Conservation (phyloP, 1,140 invertebrate species). For the Aleiodes sp. region DNA sequence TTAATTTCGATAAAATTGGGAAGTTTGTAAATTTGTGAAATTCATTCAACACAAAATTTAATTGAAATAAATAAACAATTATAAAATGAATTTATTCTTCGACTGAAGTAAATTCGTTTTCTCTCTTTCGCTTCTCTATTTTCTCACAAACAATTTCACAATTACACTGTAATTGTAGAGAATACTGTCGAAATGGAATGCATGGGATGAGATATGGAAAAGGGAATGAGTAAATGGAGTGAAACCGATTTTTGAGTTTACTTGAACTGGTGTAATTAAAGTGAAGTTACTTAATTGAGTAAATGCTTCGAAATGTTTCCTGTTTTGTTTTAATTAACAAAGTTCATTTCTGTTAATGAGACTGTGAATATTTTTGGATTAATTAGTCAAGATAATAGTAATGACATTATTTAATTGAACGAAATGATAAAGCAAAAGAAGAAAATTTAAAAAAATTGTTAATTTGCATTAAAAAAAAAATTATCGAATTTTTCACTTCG, state of each 20-base stretch:
- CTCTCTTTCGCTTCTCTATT: too few species aligned
- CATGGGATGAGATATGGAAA: background rate
- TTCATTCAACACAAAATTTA: slow-evolving; percentile 1
- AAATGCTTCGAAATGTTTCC: background rate
- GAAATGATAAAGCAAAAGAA: too few species aligned
- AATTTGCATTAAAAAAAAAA: too few species aligned
- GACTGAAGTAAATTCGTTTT: too few species aligned
- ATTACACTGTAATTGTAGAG: background rate
- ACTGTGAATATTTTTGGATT: too few species aligned
- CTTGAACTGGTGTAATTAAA: slow-evolving; percentile 22
- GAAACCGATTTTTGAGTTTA: slow-evolving; percentile 13
- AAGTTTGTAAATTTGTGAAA: background rate
- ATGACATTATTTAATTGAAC: too few species aligned
- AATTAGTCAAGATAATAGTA: too few species aligned
- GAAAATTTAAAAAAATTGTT: too few species aligned
- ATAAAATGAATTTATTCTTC: background rate
- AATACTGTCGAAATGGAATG: background rate
- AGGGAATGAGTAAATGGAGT: slow-evolving; percentile 5
- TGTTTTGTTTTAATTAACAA: slow-evolving; percentile 27
- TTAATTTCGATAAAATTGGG: background rate
- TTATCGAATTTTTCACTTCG: too few species aligned
- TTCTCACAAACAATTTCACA: too few species aligned
- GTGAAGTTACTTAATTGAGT: slow-evolving; percentile 24
- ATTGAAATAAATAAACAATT: background rate
- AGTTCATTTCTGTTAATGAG: slow-evolving; percentile 2